Evolutionary conservation across 2,113 vertebrate genomes (phyloP).

Genomic region (Semicossyphus pulcher): DNA sequence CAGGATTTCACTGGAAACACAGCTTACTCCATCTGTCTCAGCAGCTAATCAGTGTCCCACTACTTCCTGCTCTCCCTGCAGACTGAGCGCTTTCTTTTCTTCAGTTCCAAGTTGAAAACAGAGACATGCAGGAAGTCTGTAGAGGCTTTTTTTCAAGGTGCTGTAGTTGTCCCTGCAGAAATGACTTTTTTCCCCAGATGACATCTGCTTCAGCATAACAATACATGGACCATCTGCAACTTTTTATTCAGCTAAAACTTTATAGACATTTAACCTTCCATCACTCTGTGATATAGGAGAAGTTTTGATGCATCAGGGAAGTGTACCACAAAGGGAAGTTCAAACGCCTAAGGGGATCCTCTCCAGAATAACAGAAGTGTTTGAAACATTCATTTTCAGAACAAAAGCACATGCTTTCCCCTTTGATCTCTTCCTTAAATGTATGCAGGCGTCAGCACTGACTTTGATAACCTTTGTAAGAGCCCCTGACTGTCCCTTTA

Average conservation of each 20-base stretch:
- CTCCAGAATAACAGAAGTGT: constrained; percentile 14
- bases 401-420: constrained; percentile 2
- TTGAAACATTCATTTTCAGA: constrained; percentile 35
- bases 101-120: constrained; percentile 22
- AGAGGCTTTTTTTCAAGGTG: neutral
- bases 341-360: constrained; percentile 7
- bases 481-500: constrained; percentile 27
- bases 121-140: constrained; percentile 27
- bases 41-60: constrained; percentile 54
- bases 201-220: constrained; percentile 26
- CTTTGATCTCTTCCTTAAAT: constrained; percentile 42
- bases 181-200: neutral
- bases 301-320: neutral
- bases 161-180: constrained; percentile 1
- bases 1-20: constrained; percentile 42
- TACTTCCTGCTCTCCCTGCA: constrained; percentile 28
- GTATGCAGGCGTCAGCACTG: constrained; percentile 43
- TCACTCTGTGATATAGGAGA: neutral
- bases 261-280: neutral
- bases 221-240: constrained; percentile 35
- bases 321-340: constrained; percentile 17
- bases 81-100: constrained; percentile 23
- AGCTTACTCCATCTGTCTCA: constrained; percentile 51
- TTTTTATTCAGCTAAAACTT: constrained; percentile 13
- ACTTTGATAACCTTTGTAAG: constrained; percentile 39